Base-by-base conservation (phyloP, 2,888 invertebrate species). In the Theodoxus fluviatilis region DNA sequence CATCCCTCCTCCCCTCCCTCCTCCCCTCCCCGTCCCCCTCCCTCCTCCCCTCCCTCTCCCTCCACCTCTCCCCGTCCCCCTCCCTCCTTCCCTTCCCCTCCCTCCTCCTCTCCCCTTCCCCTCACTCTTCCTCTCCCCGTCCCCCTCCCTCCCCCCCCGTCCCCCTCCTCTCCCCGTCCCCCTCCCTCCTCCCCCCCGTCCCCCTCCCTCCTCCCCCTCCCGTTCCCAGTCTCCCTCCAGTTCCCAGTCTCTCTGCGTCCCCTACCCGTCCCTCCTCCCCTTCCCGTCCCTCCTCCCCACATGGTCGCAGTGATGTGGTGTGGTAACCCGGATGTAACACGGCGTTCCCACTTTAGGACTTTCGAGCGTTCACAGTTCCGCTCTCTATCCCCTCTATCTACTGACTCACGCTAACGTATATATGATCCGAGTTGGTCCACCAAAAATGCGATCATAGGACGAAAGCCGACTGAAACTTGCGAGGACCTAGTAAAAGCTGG, bases 131-230 rank as follows among this genome's bases (percentile, higher is more conserved):
- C 37, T 63, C 63, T 35, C 38, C 28, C 63, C 35, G 18, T 63
- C 63, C n/a, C 33, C 15, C 63, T 63, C 35, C 35, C 22, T 63
- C n/a, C 35, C 55, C 22, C 55, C 22, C 55, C 22, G n/a, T 55
- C 55, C 22, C 55, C 22, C 37, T 3, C 37, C 2, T 18, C 33
- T 25, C 22, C 55, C 22, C 22, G 25, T 15, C 38, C 35, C 15
- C 35, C 18, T 25, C 38, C 64, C 18, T 38, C 38, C 33, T 37
- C 64, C 38, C 64, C 18, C 67, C 52, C 67, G 15, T 37, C 35
- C 52, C 28, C 35, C 31, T 31, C 7, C 28, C 31, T 22, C 3
- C n/a, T 49, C 33, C 18, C 35, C 15, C 35, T 47, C 25, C 9
- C 33, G 22, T 0, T 49, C 33, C 25, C 47, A 15, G 22, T 28